Evolutionary conservation across 2,113 vertebrate genomes (phyloP), one percentile per base, ranked within the genome.

Genomic region (Lagenorhynchus albirostris): DNA sequence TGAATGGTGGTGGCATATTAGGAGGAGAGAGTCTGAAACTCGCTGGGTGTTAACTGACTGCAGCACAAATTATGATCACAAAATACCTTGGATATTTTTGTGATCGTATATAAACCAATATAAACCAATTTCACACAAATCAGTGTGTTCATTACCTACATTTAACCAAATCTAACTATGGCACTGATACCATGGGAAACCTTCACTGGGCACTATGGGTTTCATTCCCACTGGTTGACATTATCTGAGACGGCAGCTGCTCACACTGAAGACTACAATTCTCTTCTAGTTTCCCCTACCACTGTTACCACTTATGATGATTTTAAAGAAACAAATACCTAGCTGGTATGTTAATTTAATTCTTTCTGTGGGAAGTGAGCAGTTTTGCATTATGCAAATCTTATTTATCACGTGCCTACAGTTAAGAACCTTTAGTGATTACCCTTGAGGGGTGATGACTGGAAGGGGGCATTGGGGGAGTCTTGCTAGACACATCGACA

Each of bases 61-160:
- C 9, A 91, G 77, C 25, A 95, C 93, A 79, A 82, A 26, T 81
- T 13, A 73, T 74, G 10, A 88, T 41, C 63, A 67, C 25, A 41
- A 47, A 70, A 14, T 62, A 62, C 68, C 44, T 63, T 84, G 31
- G 65, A 76, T 71, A 53, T 53, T 53, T 53, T 53, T 53, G 53
- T 53, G 53, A 53, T 53, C 15, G 15, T 53, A 17, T 6, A 53
- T 17, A 53, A 53, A 50, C 50, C 33, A 91, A 91, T 85, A 15
- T 47, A 84, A 81, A 44, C 15, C 20, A 26, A 31, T 65, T 85
- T 68, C 11, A 53, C 62, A 25, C 12, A 77, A 71, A 62, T 47
- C 6, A 14, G 2, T 50, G 44, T 17, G 14, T 12, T 12, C 33
- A 33, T 60, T 73, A 50, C 21, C n/a, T 63, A 29, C 8, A 23